phyloP scores from a whole-genome alignment of 1,140 invertebrate species.

The Pollicipes pollicipes region DNA sequence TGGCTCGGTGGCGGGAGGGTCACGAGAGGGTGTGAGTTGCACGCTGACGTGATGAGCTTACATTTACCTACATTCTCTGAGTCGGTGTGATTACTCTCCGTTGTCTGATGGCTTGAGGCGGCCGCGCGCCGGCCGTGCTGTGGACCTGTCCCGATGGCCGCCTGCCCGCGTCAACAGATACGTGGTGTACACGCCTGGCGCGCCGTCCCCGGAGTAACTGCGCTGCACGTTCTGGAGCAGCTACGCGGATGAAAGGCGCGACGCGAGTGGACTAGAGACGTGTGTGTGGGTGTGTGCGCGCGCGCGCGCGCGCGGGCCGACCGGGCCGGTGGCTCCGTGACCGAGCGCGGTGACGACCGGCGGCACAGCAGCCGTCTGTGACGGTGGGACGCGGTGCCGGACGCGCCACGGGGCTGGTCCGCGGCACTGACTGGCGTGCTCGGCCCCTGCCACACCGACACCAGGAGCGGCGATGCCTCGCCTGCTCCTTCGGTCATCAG shows the following conservation, averaged over 20 bases:
- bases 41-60: neutral
- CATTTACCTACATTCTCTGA: neutral
- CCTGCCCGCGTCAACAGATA: constrained; percentile 97
- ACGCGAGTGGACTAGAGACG: constrained; percentile 90
- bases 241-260: too few species aligned
- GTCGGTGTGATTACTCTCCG: neutral
- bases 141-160: constrained; percentile 72
- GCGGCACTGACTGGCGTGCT: neutral
- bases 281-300: constrained; percentile 27
- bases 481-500: too few species aligned
- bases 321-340: neutral
- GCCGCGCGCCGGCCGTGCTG: constrained; percentile 96
- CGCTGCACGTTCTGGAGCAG: too few species aligned
- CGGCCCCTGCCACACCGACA: neutral
- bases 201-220: too few species aligned
- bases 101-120: neutral
- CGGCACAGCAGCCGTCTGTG: neutral
- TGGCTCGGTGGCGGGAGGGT: neutral
- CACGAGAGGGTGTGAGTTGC: neutral
- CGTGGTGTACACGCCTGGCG: constrained; percentile 57
- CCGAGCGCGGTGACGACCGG: constrained; percentile 3
- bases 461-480: too few species aligned
- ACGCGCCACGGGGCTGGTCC: neutral
- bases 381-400: neutral
- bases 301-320: too few species aligned